Evolutionary conservation across 2,113 vertebrate genomes (phyloP).

Genomic region (Meriones unguiculatus): DNA sequence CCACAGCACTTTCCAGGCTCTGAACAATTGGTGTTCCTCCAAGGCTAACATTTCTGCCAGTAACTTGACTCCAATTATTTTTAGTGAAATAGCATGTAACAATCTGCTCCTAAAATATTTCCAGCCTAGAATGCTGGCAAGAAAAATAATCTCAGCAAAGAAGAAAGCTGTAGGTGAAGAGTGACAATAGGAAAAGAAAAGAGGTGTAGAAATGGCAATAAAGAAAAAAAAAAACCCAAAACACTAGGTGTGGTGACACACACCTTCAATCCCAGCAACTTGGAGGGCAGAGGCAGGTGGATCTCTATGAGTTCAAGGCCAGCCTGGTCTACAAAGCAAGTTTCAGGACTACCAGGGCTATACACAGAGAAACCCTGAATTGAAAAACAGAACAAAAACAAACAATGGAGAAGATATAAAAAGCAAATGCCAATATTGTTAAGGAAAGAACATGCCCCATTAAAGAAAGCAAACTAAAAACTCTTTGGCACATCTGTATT

Average conservation of each 20-base stretch:
- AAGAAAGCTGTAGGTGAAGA: constrained; percentile 31
- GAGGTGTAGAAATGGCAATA: neutral
- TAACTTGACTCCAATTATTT: constrained; percentile 76
- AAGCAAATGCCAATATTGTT: neutral
- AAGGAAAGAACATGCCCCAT: neutral
- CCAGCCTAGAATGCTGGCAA: constrained; percentile 52
- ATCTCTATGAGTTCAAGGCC: too few species aligned
- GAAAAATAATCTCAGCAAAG: neutral
- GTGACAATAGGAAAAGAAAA: neutral
- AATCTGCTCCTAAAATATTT: constrained; percentile 78
- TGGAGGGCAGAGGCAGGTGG: too few species aligned
- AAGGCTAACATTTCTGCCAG: constrained; percentile 67
- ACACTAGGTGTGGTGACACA: too few species aligned
- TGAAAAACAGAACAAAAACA: too few species aligned
- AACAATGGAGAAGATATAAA: neutral
- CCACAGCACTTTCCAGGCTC: neutral
- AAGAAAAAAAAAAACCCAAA: neutral
- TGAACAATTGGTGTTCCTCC: constrained; percentile 62
- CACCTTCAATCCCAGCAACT: too few species aligned
- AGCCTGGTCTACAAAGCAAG: too few species aligned
- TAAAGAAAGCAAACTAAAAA: neutral
- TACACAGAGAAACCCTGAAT: too few species aligned
- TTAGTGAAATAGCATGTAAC: constrained; percentile 76
- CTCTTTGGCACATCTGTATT: neutral
- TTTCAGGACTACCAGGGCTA: too few species aligned